Evolutionary conservation across 2,888 invertebrate genomes (phyloP).

Genomic region (Heliconius sara): DNA sequence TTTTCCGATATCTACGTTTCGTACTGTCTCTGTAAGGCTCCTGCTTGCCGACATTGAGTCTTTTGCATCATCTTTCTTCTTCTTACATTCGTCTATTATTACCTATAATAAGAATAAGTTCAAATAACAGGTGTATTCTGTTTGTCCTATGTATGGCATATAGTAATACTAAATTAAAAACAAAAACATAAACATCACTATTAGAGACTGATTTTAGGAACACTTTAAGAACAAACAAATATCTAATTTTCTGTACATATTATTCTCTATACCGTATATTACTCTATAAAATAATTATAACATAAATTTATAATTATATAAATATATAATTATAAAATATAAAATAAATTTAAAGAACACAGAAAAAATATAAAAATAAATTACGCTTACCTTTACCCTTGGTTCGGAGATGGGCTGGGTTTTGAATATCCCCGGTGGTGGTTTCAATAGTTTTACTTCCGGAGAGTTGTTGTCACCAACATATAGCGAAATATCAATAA

Average conservation of each 20-base stretch:
- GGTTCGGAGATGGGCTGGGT: conserved; percentile 32
- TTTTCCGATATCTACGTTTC: conserved; percentile 53
- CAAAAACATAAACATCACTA: too few relatives aligned
- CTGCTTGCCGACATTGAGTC: conserved; percentile 46
- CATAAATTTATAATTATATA: too few relatives aligned
- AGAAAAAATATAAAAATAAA: not conserved
- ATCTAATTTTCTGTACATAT: too few relatives aligned
- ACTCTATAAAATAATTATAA: too few relatives aligned
- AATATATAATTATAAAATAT: too few relatives aligned
- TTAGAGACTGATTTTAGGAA: too few relatives aligned
- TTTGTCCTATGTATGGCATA: not conserved
- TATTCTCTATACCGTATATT: too few relatives aligned
- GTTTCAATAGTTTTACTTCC: conserved; percentile 52
- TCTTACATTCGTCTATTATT: conserved; percentile 37
- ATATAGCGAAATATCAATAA: conserved; percentile 67
- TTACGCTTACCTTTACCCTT: conserved; percentile 36
- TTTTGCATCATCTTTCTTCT: conserved; percentile 36
- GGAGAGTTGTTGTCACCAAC: conserved; percentile 57
- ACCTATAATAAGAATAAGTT: conserved; percentile 34
- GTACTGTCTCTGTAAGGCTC: conserved; percentile 54
- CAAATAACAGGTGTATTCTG: not conserved
- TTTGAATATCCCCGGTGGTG: conserved; percentile 40
- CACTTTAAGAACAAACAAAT: too few relatives aligned
- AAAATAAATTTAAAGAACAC: not conserved
- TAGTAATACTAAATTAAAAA: not conserved